Conservation (phyloP, 2,888 invertebrate genomes). For the Clepsis dumicolana region DNA sequence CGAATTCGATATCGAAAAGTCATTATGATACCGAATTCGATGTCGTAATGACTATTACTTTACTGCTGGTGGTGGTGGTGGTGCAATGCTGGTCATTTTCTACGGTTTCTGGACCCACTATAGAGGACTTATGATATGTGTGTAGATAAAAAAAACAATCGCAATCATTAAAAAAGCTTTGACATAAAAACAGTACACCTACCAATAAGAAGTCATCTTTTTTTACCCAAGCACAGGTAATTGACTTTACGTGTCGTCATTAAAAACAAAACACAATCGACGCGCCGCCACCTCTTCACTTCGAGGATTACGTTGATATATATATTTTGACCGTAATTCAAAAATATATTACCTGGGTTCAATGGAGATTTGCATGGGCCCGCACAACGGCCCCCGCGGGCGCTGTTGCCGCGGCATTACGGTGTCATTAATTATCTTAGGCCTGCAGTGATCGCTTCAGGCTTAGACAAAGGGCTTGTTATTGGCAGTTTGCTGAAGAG, state of each 20-base stretch:
- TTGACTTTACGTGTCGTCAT: background rate
- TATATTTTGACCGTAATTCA: conserved; percentile 47
- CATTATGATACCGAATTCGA: no score
- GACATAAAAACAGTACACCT: no score
- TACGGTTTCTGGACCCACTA: no score
- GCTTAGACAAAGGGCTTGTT: conserved; percentile 46
- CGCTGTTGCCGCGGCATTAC: conserved; percentile 68
- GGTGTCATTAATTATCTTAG: conserved; percentile 76
- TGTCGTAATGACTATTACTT: no score
- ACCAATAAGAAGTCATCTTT: no score
- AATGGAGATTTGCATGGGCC: conserved; percentile 63
- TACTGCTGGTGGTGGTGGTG: no score
- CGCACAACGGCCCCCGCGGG: conserved; percentile 68
- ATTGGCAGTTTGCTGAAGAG: conserved; percentile 5
- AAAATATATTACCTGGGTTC: conserved; percentile 68
- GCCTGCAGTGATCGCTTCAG: conserved; percentile 62
- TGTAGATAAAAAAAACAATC: no score
- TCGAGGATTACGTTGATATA: conserved; percentile 16
- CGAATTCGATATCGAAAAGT: no score
- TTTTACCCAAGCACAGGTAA: background rate
- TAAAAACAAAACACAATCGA: background rate
- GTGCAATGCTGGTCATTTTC: no score
- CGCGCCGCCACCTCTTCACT: background rate
- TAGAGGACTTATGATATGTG: no score
- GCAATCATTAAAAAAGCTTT: no score